Conservation (phyloP, 2,797 vertebrate species). For the Fistularia commersonii region DNA sequence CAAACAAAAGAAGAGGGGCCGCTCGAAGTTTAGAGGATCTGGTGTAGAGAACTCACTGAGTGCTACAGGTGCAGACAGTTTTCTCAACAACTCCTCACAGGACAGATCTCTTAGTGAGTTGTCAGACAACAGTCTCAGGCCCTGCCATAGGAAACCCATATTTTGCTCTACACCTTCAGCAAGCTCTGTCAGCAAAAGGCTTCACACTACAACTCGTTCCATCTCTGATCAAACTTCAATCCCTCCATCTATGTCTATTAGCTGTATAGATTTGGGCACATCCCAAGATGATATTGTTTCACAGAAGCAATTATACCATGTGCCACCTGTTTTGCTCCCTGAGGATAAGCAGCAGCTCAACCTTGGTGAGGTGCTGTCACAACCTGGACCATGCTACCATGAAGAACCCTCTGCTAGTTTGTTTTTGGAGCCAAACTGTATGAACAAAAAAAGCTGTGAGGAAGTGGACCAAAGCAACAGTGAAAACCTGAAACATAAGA, state of each 20-base stretch:
- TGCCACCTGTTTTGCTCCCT: neutral
- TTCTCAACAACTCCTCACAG: slow-evolving; percentile 6
- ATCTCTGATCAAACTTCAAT: slow-evolving; percentile 3
- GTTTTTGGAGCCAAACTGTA: slow-evolving; percentile 2
- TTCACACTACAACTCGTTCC: slow-evolving; percentile 1
- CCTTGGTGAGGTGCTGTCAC: neutral
- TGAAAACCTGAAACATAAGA: neutral
- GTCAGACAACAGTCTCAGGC: slow-evolving; percentile 23
- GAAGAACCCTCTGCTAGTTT: slow-evolving; percentile 25
- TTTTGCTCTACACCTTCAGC: slow-evolving; percentile 69
- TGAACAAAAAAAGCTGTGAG: neutral
- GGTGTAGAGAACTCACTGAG: slow-evolving; percentile 39
- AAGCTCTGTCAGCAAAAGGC: slow-evolving; percentile 6
- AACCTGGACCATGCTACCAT: slow-evolving; percentile 1
- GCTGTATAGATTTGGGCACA: slow-evolving; percentile 15
- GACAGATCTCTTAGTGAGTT: slow-evolving; percentile 52
- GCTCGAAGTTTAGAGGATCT: slow-evolving; percentile 2
- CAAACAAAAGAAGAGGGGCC: slow-evolving; percentile 9
- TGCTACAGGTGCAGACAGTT: slow-evolving; percentile 6
- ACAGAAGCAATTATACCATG: neutral
- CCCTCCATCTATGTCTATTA: slow-evolving; percentile 15
- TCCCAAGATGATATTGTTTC: slow-evolving; percentile 30
- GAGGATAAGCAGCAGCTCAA: slow-evolving; percentile 12
- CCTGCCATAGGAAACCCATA: slow-evolving; percentile 46
- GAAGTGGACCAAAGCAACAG: neutral